Evolutionary conservation across 2,888 invertebrate species (phyloP).

Genomic region (Yponomeuta evonymella): DNA sequence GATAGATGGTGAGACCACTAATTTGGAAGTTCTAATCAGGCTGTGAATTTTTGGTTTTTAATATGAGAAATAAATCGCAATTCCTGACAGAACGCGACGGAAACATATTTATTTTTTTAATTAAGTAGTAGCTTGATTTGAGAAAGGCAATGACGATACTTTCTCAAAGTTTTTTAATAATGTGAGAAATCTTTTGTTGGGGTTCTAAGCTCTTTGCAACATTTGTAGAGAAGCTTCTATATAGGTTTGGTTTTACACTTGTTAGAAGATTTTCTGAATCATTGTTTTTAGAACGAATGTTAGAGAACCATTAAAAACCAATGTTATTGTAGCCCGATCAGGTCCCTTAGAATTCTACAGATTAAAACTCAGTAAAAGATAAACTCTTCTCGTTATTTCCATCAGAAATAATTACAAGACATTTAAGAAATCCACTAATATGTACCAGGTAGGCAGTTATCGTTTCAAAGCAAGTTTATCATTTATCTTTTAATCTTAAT

Average conservation of each 20-base stretch:
- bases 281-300: not conserved
- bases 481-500: constrained; percentile 19
- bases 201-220: too few relatives aligned
- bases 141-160: not conserved
- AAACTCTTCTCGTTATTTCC: not conserved
- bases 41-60: not conserved
- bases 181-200: too few relatives aligned
- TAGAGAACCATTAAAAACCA: too few relatives aligned
- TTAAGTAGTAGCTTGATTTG: not conserved
- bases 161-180: not conserved
- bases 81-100: not conserved
- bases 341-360: too few relatives aligned
- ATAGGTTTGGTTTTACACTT: too few relatives aligned
- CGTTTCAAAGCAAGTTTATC: not conserved
- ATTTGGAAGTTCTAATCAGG: not conserved
- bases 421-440: not conserved
- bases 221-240: too few relatives aligned
- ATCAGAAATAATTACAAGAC: not conserved
- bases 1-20: not conserved
- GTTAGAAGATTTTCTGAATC: too few relatives aligned
- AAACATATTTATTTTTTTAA: not conserved
- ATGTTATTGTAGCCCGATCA: too few relatives aligned
- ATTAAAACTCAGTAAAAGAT: not conserved
- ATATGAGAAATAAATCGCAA: not conserved
- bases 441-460: not conserved